phyloP scores from a whole-genome alignment of 2,888 invertebrate genomes.

The Globia sparganii region DNA sequence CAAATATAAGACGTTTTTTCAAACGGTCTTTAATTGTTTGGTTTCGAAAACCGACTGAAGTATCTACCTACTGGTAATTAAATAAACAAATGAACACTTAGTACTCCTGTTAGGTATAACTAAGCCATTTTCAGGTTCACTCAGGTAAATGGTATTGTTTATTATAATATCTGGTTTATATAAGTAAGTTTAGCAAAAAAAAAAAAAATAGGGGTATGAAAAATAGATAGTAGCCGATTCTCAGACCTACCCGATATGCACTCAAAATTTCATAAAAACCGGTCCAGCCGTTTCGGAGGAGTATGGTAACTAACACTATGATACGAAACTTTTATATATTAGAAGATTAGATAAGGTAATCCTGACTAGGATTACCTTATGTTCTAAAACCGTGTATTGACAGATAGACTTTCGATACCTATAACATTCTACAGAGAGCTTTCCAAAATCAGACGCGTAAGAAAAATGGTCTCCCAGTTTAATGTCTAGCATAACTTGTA shows the following conservation, averaged over 20 bases:
- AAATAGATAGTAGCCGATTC: too few relatives aligned
- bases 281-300: too few relatives aligned
- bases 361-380: too few relatives aligned
- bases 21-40: slow-evolving; percentile 5
- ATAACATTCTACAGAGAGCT: neutral
- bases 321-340: too few relatives aligned
- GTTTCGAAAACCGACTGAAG: neutral
- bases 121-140: neutral
- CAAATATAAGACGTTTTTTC: neutral
- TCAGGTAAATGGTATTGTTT: neutral
- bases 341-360: too few relatives aligned
- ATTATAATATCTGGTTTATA: too few relatives aligned
- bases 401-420: neutral
- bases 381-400: neutral
- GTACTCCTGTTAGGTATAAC: too few relatives aligned
- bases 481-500: slow-evolving; percentile 12
- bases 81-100: neutral
- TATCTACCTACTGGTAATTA: neutral
- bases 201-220: too few relatives aligned
- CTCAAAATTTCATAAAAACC: too few relatives aligned
- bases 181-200: too few relatives aligned
- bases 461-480: neutral
- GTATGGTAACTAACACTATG: too few relatives aligned
- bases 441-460: neutral
- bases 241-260: too few relatives aligned